Evolutionary conservation across 2,797 vertebrate genomes (phyloP), one percentile per base, ranked within the genome.

Genomic region (Paramormyrops hopkinsi): DNA sequence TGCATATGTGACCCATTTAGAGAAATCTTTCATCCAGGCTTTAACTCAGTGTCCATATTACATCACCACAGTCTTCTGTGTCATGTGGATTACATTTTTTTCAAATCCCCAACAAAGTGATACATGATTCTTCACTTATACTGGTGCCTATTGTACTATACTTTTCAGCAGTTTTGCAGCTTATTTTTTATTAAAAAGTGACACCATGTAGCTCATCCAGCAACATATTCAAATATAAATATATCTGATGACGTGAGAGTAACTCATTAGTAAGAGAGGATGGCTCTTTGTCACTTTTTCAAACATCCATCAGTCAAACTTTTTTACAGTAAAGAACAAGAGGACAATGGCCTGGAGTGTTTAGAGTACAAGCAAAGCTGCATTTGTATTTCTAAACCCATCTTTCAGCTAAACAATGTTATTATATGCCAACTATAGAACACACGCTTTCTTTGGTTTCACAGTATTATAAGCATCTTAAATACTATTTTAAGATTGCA

Each of bases 11-110:
- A 85, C 46, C 65, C 53, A 37, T 37, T 82, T 25, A n/a, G 46
- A 56, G 22, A 19, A 8, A 50, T 3, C 50, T 62, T 69, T 88
- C 8, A 51, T 12, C 84, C 65, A 88, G n/a, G 29, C 37, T 59
- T 48, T 86, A 76, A 62, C 53, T 86, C 51, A 69, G 53, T 46
- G 33, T n/a, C 19, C 86, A 91, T 82, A 9, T 82, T n/a, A 88
- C 76, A 59, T 53, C 25, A 25, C 19, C 76, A 11, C 37, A 44
- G 8, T 56, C 17, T 12, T 29, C 12, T 25, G 12, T 29, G 9
- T 54, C 19, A 5, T 7, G 48, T 29, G 17, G 44, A 14, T 53
- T 17, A 65, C 11, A 25, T 51, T 29, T 59, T 59, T 8, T 56
- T 22, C 29, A 56, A 56, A 87, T 33, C 29, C 53, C 51, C 50